Percentiles rank a stretch among this genome's conserved stretches.
Conservation (phyloP, 2,888 invertebrate genomes). For the Melangyna quadrimaculata region DNA sequence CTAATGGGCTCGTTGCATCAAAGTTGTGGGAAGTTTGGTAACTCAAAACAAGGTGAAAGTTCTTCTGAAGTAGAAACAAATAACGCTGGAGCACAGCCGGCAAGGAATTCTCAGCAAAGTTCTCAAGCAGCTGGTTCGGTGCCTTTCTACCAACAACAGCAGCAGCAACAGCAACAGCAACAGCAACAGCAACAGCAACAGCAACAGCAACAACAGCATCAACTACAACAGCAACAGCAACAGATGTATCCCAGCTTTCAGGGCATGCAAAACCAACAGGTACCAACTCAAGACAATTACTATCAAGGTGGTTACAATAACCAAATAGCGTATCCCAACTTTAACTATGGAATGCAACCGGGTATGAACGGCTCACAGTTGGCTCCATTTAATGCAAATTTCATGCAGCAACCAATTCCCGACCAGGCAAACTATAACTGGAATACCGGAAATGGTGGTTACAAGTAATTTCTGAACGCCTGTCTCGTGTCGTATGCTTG, state of each 20-base stretch:
- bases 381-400: slow-evolving; percentile 46
- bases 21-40: slow-evolving; percentile 73
- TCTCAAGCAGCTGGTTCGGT: slow-evolving; percentile 57
- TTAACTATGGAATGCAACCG: slow-evolving; percentile 42
- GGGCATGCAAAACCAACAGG: slow-evolving; percentile 34
- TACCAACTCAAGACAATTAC: slow-evolving; percentile 9
- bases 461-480: slow-evolving; percentile 42
- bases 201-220: slow-evolving; percentile 71
- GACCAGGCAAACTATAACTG: slow-evolving; percentile 47
- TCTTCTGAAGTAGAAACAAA: slow-evolving; percentile 31
- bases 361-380: slow-evolving; percentile 39
- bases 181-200: no score
- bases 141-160: slow-evolving; percentile 73
- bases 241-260: slow-evolving; percentile 51
- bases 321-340: slow-evolving; percentile 52
- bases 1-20: slow-evolving; percentile 84
- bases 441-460: slow-evolving; percentile 52
- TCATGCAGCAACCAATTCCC: slow-evolving; percentile 29
- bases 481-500: slow-evolving; percentile 21
- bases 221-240: slow-evolving; percentile 53
- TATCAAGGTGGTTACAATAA: slow-evolving; percentile 41
- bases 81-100: background rate
- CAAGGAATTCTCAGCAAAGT: slow-evolving; percentile 12
- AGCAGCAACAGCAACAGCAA: slow-evolving; percentile 60
- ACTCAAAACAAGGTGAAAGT: background rate